Conservation (phyloP, 2,113 vertebrate genomes). For the Mormoops blainvillei region DNA sequence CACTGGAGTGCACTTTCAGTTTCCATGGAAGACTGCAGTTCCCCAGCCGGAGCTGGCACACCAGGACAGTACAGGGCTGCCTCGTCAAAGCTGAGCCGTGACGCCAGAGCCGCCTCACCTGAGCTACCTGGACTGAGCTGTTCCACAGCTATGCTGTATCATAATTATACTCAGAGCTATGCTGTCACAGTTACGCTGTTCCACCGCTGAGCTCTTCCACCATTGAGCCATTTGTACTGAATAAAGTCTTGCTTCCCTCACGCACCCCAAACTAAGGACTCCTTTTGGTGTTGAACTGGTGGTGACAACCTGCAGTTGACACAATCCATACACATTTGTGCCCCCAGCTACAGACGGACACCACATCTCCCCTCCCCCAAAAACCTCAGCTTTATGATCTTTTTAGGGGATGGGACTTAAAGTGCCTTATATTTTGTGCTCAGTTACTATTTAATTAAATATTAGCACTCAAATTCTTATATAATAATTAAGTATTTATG, state of each 20-base stretch:
- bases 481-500: not conserved
- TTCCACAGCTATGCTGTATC: not conserved
- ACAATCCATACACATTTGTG: not conserved
- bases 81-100: too few species aligned
- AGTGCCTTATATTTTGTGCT: not conserved
- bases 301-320: not conserved
- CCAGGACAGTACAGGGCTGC: not conserved
- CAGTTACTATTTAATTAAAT: not conserved
- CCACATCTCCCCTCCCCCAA: not conserved
- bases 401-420: not conserved
- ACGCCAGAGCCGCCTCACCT: not conserved
- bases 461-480: not conserved
- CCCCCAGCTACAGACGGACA: not conserved
- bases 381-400: not conserved
- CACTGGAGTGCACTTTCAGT: too few species aligned
- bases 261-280: not conserved
- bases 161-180: too few species aligned
- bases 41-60: not conserved
- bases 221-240: not conserved
- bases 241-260: not conserved
- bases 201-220: not conserved
- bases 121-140: not conserved
- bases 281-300: not conserved
- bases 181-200: not conserved
- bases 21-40: not conserved